Conservation (phyloP, 2,888 invertebrate genomes). For the Phyto melanocephala region DNA sequence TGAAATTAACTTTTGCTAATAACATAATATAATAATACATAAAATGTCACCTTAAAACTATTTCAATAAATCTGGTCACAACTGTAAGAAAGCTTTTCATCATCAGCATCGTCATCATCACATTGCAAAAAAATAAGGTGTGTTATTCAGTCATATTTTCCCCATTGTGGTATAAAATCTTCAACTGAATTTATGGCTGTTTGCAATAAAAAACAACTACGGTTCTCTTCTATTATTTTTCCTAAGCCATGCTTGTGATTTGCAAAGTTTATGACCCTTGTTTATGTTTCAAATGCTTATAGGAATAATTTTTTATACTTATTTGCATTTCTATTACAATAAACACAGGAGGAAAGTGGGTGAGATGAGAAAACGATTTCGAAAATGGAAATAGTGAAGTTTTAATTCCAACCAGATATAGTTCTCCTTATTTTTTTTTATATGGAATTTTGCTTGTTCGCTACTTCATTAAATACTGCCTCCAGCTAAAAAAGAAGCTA, state of each 20-base stretch:
- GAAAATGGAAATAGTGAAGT: slow-evolving; percentile 40
- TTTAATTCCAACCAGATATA: slow-evolving; percentile 43
- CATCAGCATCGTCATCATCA: neutral
- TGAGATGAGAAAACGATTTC: slow-evolving; percentile 4
- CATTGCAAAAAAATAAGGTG: slow-evolving; percentile 3
- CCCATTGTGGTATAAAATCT: neutral
- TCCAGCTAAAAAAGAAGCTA: neutral
- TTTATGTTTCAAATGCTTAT: slow-evolving; percentile 40
- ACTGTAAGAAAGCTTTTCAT: neutral
- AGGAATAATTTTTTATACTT: slow-evolving; percentile 40
- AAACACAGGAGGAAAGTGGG: slow-evolving; percentile 7
- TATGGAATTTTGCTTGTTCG: slow-evolving; percentile 31
- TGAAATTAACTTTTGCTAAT: too few species aligned
- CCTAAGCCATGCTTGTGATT: slow-evolving; percentile 52
- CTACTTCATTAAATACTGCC: slow-evolving; percentile 47
- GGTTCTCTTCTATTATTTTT: slow-evolving; percentile 3
- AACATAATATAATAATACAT: too few species aligned
- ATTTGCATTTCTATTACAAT: slow-evolving; percentile 57
- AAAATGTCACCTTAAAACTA: too few species aligned
- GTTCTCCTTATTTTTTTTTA: slow-evolving; percentile 20
- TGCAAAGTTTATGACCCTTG: slow-evolving; percentile 54
- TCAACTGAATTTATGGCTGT: slow-evolving; percentile 40
- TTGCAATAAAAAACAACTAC: neutral
- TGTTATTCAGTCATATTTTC: slow-evolving; percentile 24
- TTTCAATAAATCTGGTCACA: neutral